phyloP scores from a whole-genome alignment of 2,888 invertebrate species.

The Ceriagrion tenellum region DNA sequence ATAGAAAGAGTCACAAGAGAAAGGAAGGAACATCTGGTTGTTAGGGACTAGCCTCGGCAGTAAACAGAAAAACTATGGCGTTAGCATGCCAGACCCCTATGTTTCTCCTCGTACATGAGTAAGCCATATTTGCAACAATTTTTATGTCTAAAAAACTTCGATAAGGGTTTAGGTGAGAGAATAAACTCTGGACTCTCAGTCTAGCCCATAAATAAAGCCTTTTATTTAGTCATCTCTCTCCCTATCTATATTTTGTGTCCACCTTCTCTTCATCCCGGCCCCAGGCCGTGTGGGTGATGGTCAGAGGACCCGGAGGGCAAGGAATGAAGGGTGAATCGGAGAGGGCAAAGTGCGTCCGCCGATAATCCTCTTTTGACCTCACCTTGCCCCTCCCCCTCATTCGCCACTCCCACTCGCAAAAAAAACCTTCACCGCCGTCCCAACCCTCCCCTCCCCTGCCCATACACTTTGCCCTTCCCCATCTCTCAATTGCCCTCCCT shows the following conservation, averaged over 20 bases:
- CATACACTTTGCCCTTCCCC: neutral
- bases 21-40: too few species aligned
- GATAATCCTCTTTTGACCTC: constrained; percentile 51
- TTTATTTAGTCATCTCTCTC: neutral
- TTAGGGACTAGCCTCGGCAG: too few species aligned
- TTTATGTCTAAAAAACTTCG: too few species aligned
- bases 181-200: too few species aligned
- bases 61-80: too few species aligned
- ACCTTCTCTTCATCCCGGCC: neutral
- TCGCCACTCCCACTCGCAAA: neutral
- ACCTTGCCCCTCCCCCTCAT: neutral
- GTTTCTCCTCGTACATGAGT: too few species aligned
- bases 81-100: too few species aligned
- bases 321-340: neutral
- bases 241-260: neutral
- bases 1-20: too few species aligned
- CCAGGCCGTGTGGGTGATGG: neutral
- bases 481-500: neutral
- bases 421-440: neutral
- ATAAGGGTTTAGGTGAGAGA: too few species aligned
- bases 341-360: constrained; percentile 42
- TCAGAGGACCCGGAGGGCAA: neutral
- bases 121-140: neutral
- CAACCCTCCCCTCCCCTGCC: neutral
- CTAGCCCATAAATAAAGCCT: too few species aligned